Conservation (phyloP, 2,888 invertebrate genomes). For the Eilema caniola region DNA sequence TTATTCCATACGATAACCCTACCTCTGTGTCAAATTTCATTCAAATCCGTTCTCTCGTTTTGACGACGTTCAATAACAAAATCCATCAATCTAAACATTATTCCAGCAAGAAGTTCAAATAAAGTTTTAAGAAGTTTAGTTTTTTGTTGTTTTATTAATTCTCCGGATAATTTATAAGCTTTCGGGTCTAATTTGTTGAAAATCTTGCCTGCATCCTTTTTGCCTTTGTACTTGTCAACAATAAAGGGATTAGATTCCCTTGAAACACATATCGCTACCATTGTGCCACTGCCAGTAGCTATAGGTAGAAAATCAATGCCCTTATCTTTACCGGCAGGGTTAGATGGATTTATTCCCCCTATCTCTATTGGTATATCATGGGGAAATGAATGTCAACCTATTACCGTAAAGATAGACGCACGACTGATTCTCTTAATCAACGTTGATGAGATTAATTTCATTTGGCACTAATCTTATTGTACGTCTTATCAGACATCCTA, state of each 20-base stretch:
- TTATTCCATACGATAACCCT: no score
- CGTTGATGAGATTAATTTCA: conserved; percentile 1
- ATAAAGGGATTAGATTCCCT: not conserved
- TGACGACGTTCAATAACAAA: not conserved
- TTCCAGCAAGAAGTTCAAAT: no score
- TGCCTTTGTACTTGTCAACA: not conserved
- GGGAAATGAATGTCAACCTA: not conserved
- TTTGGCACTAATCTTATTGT: no score
- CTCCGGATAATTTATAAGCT: not conserved
- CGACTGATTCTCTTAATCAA: not conserved
- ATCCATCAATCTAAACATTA: not conserved
- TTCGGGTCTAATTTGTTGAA: not conserved
- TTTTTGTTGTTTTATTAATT: no score
- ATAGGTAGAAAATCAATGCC: not conserved
- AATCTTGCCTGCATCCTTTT: not conserved
- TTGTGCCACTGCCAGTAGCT: not conserved
- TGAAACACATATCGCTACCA: not conserved
- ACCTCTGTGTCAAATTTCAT: not conserved
- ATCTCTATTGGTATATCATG: not conserved
- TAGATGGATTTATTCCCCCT: conserved; percentile 1
- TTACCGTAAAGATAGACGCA: not conserved
- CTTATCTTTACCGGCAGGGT: not conserved
- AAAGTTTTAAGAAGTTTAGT: no score
- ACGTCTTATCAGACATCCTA: no score
- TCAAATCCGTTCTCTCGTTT: not conserved